Conservation (phyloP, 1,140 invertebrate genomes). For the Drosophila gunungcola region DNA sequence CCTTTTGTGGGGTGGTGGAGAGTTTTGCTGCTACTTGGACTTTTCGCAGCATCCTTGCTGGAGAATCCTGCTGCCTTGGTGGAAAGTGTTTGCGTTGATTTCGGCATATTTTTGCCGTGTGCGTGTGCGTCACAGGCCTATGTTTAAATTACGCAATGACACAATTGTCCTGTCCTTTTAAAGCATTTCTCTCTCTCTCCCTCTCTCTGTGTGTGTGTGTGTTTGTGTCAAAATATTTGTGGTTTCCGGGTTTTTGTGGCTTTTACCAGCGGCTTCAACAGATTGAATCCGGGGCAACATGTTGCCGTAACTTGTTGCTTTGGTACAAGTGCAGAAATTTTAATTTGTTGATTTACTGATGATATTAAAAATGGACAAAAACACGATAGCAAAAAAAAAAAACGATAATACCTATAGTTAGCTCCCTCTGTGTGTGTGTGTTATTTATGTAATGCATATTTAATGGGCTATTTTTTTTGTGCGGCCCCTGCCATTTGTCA, state of each 20-base stretch:
- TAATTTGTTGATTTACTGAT: constrained; percentile 81
- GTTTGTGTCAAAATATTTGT: constrained; percentile 76
- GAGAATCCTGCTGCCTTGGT: constrained; percentile 70
- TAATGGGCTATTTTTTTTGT: constrained; percentile 59
- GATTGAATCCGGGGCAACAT: constrained; percentile 57
- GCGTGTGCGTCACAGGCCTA: constrained; percentile 67
- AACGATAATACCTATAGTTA: constrained; percentile 8
- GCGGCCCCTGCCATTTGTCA: constrained; percentile 61
- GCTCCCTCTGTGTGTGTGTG: neutral
- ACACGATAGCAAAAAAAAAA: constrained; percentile 12
- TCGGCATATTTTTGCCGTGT: constrained; percentile 77
- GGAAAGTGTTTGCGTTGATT: constrained; percentile 83
- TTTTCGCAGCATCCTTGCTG: constrained; percentile 46
- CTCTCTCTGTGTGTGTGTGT: constrained; percentile 11
- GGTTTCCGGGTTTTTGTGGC: constrained; percentile 78
- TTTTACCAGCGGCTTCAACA: constrained; percentile 53
- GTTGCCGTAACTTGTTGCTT: constrained; percentile 62
- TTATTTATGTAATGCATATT: constrained; percentile 71
- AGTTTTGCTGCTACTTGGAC: constrained; percentile 25
- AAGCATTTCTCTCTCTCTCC: neutral
- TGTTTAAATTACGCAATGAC: constrained; percentile 52
- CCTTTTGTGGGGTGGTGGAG: neutral
- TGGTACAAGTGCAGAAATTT: constrained; percentile 59
- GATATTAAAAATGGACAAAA: constrained; percentile 32
- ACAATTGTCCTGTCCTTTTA: constrained; percentile 26